Conservation (phyloP, 2,113 vertebrate species). For the Anarhynchus alexandrinus region DNA sequence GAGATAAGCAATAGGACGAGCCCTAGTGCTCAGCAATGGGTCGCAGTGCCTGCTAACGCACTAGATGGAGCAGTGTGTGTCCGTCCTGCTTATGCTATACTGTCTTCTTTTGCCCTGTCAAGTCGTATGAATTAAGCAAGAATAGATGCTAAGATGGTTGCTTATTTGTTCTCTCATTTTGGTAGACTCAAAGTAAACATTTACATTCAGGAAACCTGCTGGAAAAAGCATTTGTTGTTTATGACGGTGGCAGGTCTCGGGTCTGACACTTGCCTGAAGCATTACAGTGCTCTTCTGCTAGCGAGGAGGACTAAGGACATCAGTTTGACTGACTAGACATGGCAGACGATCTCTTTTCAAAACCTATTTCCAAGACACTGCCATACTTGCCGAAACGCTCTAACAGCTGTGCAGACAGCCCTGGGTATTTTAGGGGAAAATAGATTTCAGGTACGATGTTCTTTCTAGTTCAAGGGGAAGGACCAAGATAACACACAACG, state of each 20-base stretch:
- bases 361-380: not conserved
- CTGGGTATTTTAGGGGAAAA: not conserved
- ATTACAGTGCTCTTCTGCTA: not conserved
- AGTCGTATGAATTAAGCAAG: not conserved
- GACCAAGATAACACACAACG: not conserved
- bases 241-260: not conserved
- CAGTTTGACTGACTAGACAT: not conserved
- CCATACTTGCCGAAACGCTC: not conserved
- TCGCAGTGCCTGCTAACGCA: rapidly evolving
- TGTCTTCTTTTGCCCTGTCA: not conserved
- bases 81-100: not conserved
- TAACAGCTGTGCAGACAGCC: not conserved
- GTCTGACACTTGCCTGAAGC: slow-evolving; percentile 31
- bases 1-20: not conserved
- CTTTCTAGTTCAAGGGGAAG: not conserved
- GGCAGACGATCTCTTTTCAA: not conserved
- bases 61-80: not conserved
- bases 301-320: slow-evolving; percentile 19
- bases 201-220: not conserved
- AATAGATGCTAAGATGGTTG: not conserved
- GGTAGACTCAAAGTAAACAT: not conserved
- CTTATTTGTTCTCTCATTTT: not conserved
- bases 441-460: not conserved
- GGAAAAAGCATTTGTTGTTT: slow-evolving; percentile 4
- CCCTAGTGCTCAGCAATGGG: not conserved